Evolutionary conservation across 2,888 invertebrate genomes (phyloP).

Genomic region (Drosophila melanosoma): DNA sequence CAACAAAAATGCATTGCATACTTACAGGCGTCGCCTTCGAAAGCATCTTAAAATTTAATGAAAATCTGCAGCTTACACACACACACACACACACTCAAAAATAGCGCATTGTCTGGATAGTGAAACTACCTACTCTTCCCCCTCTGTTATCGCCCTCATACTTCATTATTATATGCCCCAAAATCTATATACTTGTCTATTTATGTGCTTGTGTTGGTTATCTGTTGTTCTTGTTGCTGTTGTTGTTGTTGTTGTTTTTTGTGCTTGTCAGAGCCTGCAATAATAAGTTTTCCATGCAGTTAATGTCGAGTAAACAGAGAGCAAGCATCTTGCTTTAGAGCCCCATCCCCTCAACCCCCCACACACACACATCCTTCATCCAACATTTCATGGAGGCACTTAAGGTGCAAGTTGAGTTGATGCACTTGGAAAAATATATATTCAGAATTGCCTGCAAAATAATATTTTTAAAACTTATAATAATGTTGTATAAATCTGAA

Average conservation of each 20-base stretch:
- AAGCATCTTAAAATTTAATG: conserved; percentile 81
- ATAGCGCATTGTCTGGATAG: conserved; percentile 12
- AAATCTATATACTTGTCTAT: conserved; percentile 52
- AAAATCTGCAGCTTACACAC: conserved; percentile 63
- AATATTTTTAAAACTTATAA: background rate
- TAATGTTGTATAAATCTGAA: background rate
- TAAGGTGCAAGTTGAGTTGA: conserved; percentile 48
- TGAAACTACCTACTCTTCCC: background rate
- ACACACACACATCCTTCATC: background rate
- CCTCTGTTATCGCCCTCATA: conserved; percentile 6
- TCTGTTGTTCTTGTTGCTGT: conserved; percentile 21
- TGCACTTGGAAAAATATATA: conserved; percentile 22
- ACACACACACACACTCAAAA: conserved; percentile 21
- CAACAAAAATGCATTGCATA: conserved; percentile 74
- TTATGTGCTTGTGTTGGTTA: conserved; percentile 35
- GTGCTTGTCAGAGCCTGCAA: conserved; percentile 76
- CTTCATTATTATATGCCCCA: conserved; percentile 65
- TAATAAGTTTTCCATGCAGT: conserved; percentile 78
- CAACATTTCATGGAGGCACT: conserved; percentile 22
- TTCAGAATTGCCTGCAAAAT: background rate
- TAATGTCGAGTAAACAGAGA: conserved; percentile 80
- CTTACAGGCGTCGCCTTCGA: conserved; percentile 51
- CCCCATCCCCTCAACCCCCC: background rate
- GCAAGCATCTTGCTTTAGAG: conserved; percentile 10
- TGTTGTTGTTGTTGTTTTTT: conserved; percentile 64